Percentiles rank a stretch among this genome's conserved stretches.
These are phyloP conservation scores for Noctua janthina DNA, from an alignment of 2,888 invertebrate genomes.

Conservation along the genomic window DNA sequence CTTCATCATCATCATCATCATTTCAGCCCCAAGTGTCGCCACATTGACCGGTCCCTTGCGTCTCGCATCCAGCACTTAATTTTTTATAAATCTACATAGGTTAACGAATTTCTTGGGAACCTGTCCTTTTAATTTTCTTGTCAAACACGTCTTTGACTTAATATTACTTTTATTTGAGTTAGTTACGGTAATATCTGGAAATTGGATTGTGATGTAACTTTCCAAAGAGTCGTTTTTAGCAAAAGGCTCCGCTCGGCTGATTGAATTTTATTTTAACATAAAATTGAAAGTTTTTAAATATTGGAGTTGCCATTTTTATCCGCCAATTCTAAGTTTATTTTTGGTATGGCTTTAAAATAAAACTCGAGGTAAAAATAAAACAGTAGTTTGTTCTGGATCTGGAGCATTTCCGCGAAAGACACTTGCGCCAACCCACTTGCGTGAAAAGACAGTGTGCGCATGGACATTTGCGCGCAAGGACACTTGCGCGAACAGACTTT, in stretches of 20 bases:
- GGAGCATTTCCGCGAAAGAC: too few relatives aligned
- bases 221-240: not conserved
- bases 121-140: slow-evolving; percentile 15
- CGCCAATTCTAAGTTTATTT: not conserved
- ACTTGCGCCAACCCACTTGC: too few relatives aligned
- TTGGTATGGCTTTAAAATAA: too few relatives aligned
- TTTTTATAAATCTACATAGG: not conserved
- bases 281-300: not conserved
- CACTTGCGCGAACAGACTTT: too few relatives aligned
- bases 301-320: not conserved
- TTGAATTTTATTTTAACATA: slow-evolving; percentile 1
- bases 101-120: not conserved
- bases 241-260: not conserved
- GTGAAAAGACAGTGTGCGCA: too few relatives aligned
- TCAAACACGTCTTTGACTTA: slow-evolving; percentile 1
- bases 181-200: not conserved
- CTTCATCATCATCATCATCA: too few relatives aligned
- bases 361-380: too few relatives aligned
- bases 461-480: too few relatives aligned
- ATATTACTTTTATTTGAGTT: slow-evolving; percentile 25
- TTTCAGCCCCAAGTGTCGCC: too few relatives aligned
- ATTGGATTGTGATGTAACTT: not conserved
- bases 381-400: too few relatives aligned
- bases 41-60: too few relatives aligned
- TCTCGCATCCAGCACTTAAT: not conserved